These are phyloP conservation scores for Phengaris arion DNA, from an alignment of 2,888 invertebrate species.

Conservation along the genomic window DNA sequence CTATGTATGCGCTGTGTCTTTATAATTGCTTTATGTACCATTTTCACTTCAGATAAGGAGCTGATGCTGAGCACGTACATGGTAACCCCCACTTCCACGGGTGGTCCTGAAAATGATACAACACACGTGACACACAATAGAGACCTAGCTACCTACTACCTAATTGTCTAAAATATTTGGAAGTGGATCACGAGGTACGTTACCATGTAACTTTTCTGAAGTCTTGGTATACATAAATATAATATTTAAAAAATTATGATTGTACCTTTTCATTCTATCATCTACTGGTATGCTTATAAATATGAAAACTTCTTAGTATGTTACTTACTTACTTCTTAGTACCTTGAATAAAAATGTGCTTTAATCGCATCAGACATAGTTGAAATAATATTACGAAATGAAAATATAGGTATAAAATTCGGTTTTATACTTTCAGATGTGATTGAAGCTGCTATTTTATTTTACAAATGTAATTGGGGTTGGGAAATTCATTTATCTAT, in stretches of 20 bases:
- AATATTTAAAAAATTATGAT: too few species aligned
- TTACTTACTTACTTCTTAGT: too few species aligned
- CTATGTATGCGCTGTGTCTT: slow-evolving; percentile 74
- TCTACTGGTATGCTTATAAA: neutral
- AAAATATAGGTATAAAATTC: neutral
- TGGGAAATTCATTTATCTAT: neutral
- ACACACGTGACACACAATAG: slow-evolving; percentile 48
- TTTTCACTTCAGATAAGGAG: slow-evolving; percentile 92
- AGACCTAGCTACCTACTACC: slow-evolving; percentile 19
- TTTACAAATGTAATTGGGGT: neutral
- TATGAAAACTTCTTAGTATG: neutral
- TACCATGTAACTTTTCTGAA: slow-evolving; percentile 7
- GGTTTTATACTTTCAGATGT: neutral
- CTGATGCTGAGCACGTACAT: slow-evolving; percentile 93
- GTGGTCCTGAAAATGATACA: slow-evolving; percentile 84
- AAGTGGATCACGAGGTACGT: neutral
- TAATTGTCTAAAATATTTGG: neutral
- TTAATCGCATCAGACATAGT: neutral
- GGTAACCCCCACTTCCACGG: slow-evolving; percentile 91
- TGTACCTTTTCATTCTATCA: neutral
- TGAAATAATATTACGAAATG: neutral
- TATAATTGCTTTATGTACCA: slow-evolving; percentile 76
- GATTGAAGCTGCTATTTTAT: slow-evolving; percentile 5
- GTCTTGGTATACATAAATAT: neutral
- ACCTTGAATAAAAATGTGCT: too few species aligned